Evolutionary conservation across 2,888 invertebrate genomes (phyloP).

Genomic region (Nysson spinosus): DNA sequence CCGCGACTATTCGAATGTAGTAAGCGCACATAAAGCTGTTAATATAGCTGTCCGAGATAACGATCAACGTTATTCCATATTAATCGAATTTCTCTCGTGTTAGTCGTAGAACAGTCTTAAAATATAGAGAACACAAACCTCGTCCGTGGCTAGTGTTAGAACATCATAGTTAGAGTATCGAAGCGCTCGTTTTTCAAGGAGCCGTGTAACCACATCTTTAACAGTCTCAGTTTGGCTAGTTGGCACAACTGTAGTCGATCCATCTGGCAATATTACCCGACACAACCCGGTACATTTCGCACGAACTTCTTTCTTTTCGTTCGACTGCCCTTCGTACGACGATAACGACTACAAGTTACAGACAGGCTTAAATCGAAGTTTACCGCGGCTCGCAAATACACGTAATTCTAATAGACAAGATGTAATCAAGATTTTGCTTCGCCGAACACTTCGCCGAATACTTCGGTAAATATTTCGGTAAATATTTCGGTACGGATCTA

Average conservation of each 20-base stretch:
- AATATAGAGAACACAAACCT: slow-evolving; percentile 70
- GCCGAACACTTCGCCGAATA: too few relatives aligned
- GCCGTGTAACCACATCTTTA: slow-evolving; percentile 86
- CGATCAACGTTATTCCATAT: background rate
- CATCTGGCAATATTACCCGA: slow-evolving; percentile 92
- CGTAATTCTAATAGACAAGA: slow-evolving; percentile 4
- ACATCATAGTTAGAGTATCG: slow-evolving; percentile 91
- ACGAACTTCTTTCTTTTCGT: slow-evolving; percentile 75
- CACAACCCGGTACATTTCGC: slow-evolving; percentile 81
- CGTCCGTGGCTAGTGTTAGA: slow-evolving; percentile 79
- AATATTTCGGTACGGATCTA: too few relatives aligned
- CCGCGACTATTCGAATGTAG: too few relatives aligned
- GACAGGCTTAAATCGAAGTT: slow-evolving; percentile 30
- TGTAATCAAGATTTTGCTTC: background rate
- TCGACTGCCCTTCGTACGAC: slow-evolving; percentile 75
- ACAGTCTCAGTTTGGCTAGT: slow-evolving; percentile 88
- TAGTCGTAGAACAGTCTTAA: slow-evolving; percentile 20
- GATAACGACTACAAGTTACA: slow-evolving; percentile 75
- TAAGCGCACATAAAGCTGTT: too few relatives aligned
- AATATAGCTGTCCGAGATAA: too few relatives aligned
- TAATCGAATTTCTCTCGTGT: slow-evolving; percentile 21
- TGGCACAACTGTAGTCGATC: slow-evolving; percentile 94
- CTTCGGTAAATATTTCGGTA: too few relatives aligned
- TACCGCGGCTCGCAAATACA: slow-evolving; percentile 33
- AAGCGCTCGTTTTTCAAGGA: slow-evolving; percentile 91